Percentiles rank a stretch among this genome's conserved stretches.
phyloP scores from a whole-genome alignment of 2,113 vertebrate species.

The Fulmarus glacialis region DNA sequence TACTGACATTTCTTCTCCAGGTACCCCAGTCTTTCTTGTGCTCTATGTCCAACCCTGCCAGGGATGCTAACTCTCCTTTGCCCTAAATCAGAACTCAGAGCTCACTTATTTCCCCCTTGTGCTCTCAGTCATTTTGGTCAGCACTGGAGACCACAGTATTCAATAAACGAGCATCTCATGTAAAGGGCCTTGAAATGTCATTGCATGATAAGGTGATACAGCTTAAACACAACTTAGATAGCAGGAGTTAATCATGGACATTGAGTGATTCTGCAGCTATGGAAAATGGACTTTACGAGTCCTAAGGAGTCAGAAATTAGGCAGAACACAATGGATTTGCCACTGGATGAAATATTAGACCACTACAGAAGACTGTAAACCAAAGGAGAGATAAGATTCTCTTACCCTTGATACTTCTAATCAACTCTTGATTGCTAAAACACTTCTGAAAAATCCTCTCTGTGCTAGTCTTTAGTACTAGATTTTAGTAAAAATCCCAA shows the following conservation, averaged over 20 bases:
- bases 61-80: background rate
- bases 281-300: background rate
- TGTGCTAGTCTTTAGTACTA: background rate
- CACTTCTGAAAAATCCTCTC: background rate
- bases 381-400: background rate
- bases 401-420: background rate
- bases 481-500: background rate
- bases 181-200: conserved; percentile 7
- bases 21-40: background rate
- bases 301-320: background rate
- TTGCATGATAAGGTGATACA: background rate
- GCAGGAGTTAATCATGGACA: background rate
- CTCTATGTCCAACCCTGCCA: background rate
- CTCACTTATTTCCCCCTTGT: background rate
- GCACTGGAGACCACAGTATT: background rate
- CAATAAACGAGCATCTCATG: background rate
- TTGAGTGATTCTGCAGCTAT: background rate
- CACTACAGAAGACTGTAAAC: background rate
- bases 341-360: background rate
- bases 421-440: background rate
- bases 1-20: background rate
- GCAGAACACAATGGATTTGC: background rate
- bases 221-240: background rate
- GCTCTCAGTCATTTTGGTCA: background rate
- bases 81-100: background rate